A percentile compares a stretch with the other conserved stretches of the same genome.
These are phyloP conservation scores for Glossophaga mutica DNA, from an alignment of 2,797 vertebrate species.

Conservation along the genomic window DNA sequence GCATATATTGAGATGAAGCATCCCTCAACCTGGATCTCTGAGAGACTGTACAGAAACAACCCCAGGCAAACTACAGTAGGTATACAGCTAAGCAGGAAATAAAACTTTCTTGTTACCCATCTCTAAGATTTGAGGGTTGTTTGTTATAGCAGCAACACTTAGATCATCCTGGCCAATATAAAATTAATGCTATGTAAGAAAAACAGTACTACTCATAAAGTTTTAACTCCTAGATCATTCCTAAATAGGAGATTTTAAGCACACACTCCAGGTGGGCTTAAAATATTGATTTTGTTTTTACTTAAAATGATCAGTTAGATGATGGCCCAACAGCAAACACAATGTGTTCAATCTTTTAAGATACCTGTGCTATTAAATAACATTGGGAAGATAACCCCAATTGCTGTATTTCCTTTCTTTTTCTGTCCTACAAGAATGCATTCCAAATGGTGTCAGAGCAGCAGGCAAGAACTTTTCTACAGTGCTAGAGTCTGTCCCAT, in stretches of 20 bases:
- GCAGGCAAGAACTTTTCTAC: background rate
- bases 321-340: background rate
- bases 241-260: background rate
- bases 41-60: background rate
- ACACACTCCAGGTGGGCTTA: background rate
- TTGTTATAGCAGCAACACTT: background rate
- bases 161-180: background rate
- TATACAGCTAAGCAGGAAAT: background rate
- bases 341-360: background rate
- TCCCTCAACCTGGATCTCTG: background rate
- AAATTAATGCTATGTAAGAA: background rate
- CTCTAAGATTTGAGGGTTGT: background rate
- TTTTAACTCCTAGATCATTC: background rate
- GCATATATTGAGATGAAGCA: background rate
- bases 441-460: background rate
- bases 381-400: background rate
- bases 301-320: constrained; percentile 26
- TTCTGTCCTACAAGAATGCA: background rate
- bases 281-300: background rate
- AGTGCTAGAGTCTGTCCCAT: background rate
- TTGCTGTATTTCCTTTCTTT: background rate
- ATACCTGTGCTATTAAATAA: background rate
- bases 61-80: background rate
- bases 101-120: background rate
- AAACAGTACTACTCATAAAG: background rate